phyloP scores from a whole-genome alignment of 1,140 invertebrate species.

The Leptinotarsa undecemlineata region DNA sequence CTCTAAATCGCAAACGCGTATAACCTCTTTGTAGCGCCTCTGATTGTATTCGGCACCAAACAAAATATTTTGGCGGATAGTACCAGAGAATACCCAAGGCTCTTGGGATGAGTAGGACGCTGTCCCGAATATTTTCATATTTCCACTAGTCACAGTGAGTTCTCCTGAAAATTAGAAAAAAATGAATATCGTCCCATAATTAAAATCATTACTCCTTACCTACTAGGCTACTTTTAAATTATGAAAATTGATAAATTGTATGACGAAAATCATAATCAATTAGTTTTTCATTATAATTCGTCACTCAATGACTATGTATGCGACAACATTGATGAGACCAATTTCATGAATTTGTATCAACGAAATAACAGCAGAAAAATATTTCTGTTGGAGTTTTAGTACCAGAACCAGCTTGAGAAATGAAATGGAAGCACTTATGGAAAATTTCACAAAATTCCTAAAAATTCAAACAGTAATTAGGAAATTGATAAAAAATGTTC shows the following conservation, averaged over 20 bases:
- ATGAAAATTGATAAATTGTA: too few relatives aligned
- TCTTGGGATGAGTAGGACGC: slow-evolving; percentile 88
- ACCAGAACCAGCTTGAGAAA: too few relatives aligned
- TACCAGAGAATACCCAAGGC: slow-evolving; percentile 82
- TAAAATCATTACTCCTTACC: too few relatives aligned
- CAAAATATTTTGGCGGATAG: slow-evolving; percentile 77
- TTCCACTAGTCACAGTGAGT: slow-evolving; percentile 62
- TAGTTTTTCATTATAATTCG: slow-evolving; percentile 49
- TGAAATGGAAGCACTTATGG: too few relatives aligned
- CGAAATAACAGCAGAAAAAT: too few relatives aligned
- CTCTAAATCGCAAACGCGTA: slow-evolving; percentile 64
- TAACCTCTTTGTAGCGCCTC: slow-evolving; percentile 61
- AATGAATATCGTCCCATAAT: neutral
- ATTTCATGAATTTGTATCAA: neutral
- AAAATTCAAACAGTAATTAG: too few relatives aligned
- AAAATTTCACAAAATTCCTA: too few relatives aligned
- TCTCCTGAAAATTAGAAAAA: slow-evolving; percentile 58
- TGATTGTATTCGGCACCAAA: slow-evolving; percentile 67
- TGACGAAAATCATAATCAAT: neutral
- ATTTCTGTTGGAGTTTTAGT: too few relatives aligned
- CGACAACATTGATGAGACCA: slow-evolving; percentile 46
- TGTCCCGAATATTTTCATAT: slow-evolving; percentile 70
- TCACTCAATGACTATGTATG: slow-evolving; percentile 34
- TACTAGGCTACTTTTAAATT: too few relatives aligned
- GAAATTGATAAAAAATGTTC: too few relatives aligned